Evolutionary conservation across 1,140 invertebrate genomes (phyloP), one percentile per base, ranked within the genome.

Genomic region (Lysiphlebus fabarum): DNA sequence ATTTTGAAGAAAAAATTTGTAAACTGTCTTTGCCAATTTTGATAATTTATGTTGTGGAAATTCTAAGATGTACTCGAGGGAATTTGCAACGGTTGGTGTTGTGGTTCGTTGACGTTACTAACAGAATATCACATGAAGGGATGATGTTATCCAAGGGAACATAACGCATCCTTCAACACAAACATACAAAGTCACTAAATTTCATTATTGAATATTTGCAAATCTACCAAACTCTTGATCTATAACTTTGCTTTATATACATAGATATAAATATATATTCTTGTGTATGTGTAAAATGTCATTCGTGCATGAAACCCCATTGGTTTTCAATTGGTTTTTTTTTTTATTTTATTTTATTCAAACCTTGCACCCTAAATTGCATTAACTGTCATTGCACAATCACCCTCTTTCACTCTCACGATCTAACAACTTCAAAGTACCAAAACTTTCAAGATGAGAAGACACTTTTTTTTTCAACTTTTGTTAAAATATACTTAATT

Each of bases 201-300:
- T 65, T 64, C 58, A 60, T 68, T 68, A 68, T 62, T 44, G 43
- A 12, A 56, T 66, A 66, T 68, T 68, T 68, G 59, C 61, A 59
- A 65, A 59, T 62, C 11, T 11, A 59, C 66, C 59, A 64, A 65
- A 61, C 51, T 62, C 62, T 64, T 64, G 64, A 66, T 66, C 17
- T 26, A 64, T 67, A 63, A 61, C 64, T 66, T 62, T 61, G 50
- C 57, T 50, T n/a, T 26, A n/a, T n/a, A n/a, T n/a, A n/a, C n/a
- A n/a, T n/a, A n/a, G n/a, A n/a, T n/a, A n/a, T n/a, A n/a, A n/a
- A n/a, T n/a, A n/a, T n/a, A n/a, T n/a, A n/a, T n/a, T n/a, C n/a
- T 26, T n/a, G 56, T 36, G 34, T 26, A 26, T 26, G 17, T 26
- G 17, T 26, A 26, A n/a, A n/a, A 26, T 58, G 53, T 50, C 48